Percentiles rank a stretch among this genome's conserved stretches.
phyloP scores from a whole-genome alignment of 1,140 invertebrate genomes.

The Apolygus lucorum region DNA sequence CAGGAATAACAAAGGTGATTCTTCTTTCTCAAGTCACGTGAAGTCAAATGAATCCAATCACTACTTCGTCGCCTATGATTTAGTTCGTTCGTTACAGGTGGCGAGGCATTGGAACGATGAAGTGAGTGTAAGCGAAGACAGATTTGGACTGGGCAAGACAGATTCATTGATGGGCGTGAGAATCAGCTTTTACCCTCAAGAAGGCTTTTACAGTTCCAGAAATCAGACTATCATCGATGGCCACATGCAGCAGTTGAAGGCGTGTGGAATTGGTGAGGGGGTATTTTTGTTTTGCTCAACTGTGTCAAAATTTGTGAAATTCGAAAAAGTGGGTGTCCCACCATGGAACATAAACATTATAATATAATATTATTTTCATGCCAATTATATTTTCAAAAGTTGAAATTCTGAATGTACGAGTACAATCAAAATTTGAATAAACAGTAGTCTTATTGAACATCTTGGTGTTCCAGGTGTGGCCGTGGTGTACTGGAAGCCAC shows the following conservation, averaged over 20 bases:
- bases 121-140: constrained; percentile 42
- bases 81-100: background rate
- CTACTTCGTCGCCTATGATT: too few relatives aligned
- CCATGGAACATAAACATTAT: background rate
- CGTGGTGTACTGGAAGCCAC: constrained; percentile 43
- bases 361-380: background rate
- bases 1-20: background rate
- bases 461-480: constrained; percentile 28
- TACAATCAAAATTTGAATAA: background rate
- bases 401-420: background rate
- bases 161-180: constrained; percentile 36
- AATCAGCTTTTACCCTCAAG: constrained; percentile 40
- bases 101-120: constrained; percentile 43
- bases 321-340: background rate
- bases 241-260: constrained; percentile 43
- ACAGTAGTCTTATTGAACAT: background rate
- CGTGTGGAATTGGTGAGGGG: constrained; percentile 39
- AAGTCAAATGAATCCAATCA: background rate
- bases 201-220: constrained; percentile 45
- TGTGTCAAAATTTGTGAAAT: background rate
- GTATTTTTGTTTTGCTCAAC: background rate
- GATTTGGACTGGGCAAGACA: constrained; percentile 42
- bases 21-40: background rate
- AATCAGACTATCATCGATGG: constrained; percentile 42
- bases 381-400: background rate